Conservation (phyloP, 2,888 invertebrate genomes). For the Clepsis dumicolana region DNA sequence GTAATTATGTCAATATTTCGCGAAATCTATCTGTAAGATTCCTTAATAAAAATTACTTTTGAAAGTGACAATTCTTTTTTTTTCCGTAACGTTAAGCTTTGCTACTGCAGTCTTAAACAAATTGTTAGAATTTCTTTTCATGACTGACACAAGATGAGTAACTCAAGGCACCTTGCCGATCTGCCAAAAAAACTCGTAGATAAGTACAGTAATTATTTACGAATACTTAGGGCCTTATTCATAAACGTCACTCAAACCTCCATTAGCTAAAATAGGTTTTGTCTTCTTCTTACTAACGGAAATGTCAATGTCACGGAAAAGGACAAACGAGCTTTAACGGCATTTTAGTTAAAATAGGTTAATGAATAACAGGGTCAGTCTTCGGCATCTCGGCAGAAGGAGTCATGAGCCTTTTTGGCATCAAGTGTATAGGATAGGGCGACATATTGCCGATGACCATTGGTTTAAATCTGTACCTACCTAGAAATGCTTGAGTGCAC, state of each 20-base stretch:
- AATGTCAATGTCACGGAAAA: too few species aligned
- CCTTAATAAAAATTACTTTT: constrained; percentile 20
- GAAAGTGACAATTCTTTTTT: constrained; percentile 9
- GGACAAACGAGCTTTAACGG: too few species aligned
- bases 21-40: constrained; percentile 11
- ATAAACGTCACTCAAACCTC: too few species aligned
- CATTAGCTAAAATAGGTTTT: too few species aligned
- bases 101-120: not conserved
- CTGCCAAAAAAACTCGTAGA: not conserved
- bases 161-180: not conserved
- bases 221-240: too few species aligned
- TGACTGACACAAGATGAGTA: not conserved
- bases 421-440: not conserved
- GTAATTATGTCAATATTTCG: constrained; percentile 42
- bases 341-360: too few species aligned
- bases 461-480: not conserved
- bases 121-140: not conserved
- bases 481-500: not conserved
- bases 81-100: constrained; percentile 8
- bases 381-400: too few species aligned
- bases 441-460: not conserved
- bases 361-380: too few species aligned
- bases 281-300: too few species aligned
- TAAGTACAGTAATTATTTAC: not conserved
- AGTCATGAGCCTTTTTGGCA: not conserved